A percentile compares a stretch with the other conserved stretches of the same genome.
These are phyloP conservation scores for Sminthurides aquaticus DNA, from an alignment of 2,888 invertebrate genomes.

Conservation along the genomic window DNA sequence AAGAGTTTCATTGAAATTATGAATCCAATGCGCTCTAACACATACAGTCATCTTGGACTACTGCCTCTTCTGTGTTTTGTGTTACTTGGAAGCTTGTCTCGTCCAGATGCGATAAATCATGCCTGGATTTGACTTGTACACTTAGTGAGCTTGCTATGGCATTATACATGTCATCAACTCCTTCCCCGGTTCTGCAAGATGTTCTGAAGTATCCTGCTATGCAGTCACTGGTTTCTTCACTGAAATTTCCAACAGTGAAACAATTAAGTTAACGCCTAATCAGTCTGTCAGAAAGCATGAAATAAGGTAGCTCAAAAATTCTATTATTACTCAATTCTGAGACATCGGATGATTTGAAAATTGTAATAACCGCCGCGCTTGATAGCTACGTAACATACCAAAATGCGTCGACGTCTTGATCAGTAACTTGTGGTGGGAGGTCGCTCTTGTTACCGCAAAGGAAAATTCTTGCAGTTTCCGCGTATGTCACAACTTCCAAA, in stretches of 20 bases:
- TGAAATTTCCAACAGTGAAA: no score
- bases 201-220: slow-evolving; percentile 65
- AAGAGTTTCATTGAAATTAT: no score
- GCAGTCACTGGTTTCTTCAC: slow-evolving; percentile 22
- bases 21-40: no score
- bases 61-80: slow-evolving; percentile 4
- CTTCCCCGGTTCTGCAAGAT: slow-evolving; percentile 78
- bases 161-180: slow-evolving; percentile 80
- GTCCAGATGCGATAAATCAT: slow-evolving; percentile 27
- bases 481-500: slow-evolving; percentile 81
- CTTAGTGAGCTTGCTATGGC: slow-evolving; percentile 71
- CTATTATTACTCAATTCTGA: neutral
- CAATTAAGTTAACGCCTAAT: no score
- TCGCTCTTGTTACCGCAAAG: slow-evolving; percentile 88
- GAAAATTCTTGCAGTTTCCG: slow-evolving; percentile 91
- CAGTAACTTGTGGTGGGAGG: slow-evolving; percentile 54
- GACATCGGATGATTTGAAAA: no score
- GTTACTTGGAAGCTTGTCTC: slow-evolving; percentile 24
- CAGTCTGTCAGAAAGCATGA: neutral
- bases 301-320: neutral
- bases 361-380: no score
- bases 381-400: no score
- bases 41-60: slow-evolving; percentile 23
- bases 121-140: slow-evolving; percentile 24
- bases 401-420: slow-evolving; percentile 34